A percentile compares a stretch with the other conserved stretches of the same genome.
Evolutionary conservation across 1,140 invertebrate species (phyloP).

Genomic region (Brachionus sp.): DNA sequence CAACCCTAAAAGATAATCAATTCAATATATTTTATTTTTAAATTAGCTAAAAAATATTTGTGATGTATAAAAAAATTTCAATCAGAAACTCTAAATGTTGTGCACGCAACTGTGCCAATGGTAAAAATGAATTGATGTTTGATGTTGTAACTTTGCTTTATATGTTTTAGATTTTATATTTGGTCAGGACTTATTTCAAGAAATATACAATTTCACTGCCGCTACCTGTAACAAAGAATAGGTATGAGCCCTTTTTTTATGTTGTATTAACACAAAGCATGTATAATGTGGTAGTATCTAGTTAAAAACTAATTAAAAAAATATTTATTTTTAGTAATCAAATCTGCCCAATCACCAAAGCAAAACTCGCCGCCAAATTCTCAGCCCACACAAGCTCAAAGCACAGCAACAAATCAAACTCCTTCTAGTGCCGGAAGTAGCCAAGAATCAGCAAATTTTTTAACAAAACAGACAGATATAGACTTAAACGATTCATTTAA

Average conservation of each 20-base stretch:
- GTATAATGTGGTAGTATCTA: not conserved
- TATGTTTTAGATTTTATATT: constrained; percentile 33
- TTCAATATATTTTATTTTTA: too few species aligned
- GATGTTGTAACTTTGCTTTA: not conserved
- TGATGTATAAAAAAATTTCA: too few species aligned
- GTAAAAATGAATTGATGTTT: not conserved
- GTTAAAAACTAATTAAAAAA: not conserved
- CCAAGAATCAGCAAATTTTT: constrained; percentile 24
- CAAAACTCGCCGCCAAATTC: constrained; percentile 28
- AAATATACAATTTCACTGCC: constrained; percentile 39
- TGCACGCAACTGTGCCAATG: too few species aligned
- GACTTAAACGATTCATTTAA: constrained; percentile 36
- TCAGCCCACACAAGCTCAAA: not conserved
- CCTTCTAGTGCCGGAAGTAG: not conserved
- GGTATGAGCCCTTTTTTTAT: constrained; percentile 36
- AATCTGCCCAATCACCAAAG: not conserved
- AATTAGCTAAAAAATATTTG: too few species aligned
- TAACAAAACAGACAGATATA: not conserved
- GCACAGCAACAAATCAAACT: constrained; percentile 16
- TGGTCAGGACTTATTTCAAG: constrained; percentile 40
- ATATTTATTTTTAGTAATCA: not conserved
- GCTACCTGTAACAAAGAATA: constrained; percentile 44
- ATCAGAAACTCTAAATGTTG: too few species aligned
- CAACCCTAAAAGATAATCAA: too few species aligned
- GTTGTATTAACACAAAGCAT: not conserved